Evolutionary conservation across 2,888 invertebrate species (phyloP).

Genomic region (Euclidia mi): DNA sequence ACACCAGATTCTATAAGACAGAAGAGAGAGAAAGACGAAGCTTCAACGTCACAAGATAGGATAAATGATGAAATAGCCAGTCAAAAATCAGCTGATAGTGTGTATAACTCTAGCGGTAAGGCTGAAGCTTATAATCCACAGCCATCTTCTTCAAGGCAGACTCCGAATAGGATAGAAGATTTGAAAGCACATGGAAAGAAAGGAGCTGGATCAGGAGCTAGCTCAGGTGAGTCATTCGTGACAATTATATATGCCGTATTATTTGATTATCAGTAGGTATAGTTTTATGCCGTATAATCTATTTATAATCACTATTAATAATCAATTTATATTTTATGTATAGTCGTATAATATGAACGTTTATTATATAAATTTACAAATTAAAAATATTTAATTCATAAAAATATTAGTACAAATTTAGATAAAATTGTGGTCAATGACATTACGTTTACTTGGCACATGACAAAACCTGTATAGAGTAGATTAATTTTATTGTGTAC

Average conservation of each 20-base stretch:
- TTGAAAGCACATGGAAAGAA: constrained; percentile 84
- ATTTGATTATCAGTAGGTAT: too few relatives aligned
- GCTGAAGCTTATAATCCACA: constrained; percentile 80
- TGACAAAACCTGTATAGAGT: too few relatives aligned
- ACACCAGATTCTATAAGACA: constrained; percentile 79
- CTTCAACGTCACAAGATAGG: constrained; percentile 70
- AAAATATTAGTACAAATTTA: too few relatives aligned
- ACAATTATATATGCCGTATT: too few relatives aligned
- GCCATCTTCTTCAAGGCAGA: constrained; percentile 85
- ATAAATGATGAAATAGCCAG: constrained; percentile 81
- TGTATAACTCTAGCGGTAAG: constrained; percentile 89
- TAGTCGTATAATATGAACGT: too few relatives aligned
- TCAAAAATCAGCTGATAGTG: constrained; percentile 89
- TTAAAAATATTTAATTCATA: too few relatives aligned
- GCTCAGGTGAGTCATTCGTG: constrained; percentile 86
- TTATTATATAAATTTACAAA: too few relatives aligned
- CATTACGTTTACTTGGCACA: too few relatives aligned
- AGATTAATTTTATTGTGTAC: too few relatives aligned
- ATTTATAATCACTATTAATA: too few relatives aligned
- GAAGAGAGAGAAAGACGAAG: constrained; percentile 80
- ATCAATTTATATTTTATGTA: too few relatives aligned
- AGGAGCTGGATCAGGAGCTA: constrained; percentile 90
- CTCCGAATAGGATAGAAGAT: constrained; percentile 86
- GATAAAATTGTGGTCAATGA: too few relatives aligned
- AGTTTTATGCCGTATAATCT: background rate